Evolutionary conservation across 2,113 vertebrate genomes (phyloP).

Genomic region (Larimichthys crocea): DNA sequence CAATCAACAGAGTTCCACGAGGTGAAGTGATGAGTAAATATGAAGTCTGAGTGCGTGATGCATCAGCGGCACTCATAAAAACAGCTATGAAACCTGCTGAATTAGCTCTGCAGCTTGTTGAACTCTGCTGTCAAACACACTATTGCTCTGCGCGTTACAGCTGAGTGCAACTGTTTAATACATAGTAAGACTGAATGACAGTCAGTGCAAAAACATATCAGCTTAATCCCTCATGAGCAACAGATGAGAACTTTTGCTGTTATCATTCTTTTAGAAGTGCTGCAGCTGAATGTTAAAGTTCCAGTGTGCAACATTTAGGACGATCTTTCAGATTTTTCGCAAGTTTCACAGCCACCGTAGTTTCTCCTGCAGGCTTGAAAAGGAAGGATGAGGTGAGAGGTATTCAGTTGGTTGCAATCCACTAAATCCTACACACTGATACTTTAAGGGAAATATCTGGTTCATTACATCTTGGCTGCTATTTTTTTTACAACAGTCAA

Average conservation of each 20-base stretch:
- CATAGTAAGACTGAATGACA: constrained; percentile 4
- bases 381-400: too few relatives aligned
- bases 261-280: neutral
- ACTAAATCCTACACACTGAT: too few relatives aligned
- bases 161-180: neutral
- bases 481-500: neutral
- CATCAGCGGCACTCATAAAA: constrained; percentile 11
- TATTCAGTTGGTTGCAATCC: too few relatives aligned
- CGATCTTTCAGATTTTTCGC: too few relatives aligned
- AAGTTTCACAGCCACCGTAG: too few relatives aligned
- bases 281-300: neutral
- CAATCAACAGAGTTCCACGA: neutral
- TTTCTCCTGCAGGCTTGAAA: too few relatives aligned
- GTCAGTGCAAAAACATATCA: neutral
- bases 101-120: constrained; percentile 7
- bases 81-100: constrained; percentile 19
- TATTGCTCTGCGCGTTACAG: neutral
- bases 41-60: constrained; percentile 2
- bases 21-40: neutral
- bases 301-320: too few relatives aligned
- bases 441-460: neutral
- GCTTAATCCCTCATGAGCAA: neutral
- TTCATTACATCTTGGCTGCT: neutral
- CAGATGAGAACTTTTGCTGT: neutral
- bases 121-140: constrained; percentile 38